Evolutionary conservation across 2,888 invertebrate genomes (phyloP).

Genomic region (Parasteatoda lunata): DNA sequence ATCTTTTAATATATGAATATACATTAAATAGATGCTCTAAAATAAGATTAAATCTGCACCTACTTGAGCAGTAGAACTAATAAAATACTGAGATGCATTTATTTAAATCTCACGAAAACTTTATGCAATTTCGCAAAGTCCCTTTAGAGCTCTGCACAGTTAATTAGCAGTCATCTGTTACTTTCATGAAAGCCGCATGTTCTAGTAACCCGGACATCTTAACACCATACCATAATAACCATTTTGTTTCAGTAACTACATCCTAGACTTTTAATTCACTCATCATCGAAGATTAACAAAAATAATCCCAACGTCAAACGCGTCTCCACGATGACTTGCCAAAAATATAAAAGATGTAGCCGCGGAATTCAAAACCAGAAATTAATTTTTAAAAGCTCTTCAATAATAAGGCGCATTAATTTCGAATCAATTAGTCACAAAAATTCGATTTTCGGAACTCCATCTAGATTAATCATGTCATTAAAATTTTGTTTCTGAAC

Average conservation of each 20-base stretch:
- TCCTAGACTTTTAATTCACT: constrained; percentile 38
- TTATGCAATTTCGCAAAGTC: constrained; percentile 26
- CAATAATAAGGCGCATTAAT: constrained; percentile 62
- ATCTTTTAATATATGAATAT: neutral
- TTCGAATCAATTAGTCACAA: constrained; percentile 66
- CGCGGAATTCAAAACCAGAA: constrained; percentile 45
- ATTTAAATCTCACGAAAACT: constrained; percentile 29
- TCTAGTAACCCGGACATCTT: constrained; percentile 13
- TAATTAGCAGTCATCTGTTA: constrained; percentile 33
- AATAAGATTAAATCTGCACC: constrained; percentile 21
- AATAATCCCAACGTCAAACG: constrained; percentile 39
- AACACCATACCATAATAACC: constrained; percentile 43
- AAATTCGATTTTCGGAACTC: constrained; percentile 58
- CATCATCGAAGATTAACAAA: constrained; percentile 34
- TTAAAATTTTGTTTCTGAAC: constrained; percentile 61
- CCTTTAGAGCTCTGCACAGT: constrained; percentile 28
- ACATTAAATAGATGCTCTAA: constrained; percentile 1
- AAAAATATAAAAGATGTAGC: constrained; percentile 25
- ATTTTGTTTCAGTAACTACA: constrained; percentile 48
- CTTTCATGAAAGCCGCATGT: constrained; percentile 2
- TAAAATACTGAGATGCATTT: constrained; percentile 24
- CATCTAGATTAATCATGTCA: constrained; percentile 64
- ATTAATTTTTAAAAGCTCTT: constrained; percentile 62
- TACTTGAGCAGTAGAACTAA: constrained; percentile 12
- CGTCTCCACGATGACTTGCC: neutral